phyloP scores from a whole-genome alignment of 2,888 invertebrate genomes.

The Macrosoma leucophasiata region DNA sequence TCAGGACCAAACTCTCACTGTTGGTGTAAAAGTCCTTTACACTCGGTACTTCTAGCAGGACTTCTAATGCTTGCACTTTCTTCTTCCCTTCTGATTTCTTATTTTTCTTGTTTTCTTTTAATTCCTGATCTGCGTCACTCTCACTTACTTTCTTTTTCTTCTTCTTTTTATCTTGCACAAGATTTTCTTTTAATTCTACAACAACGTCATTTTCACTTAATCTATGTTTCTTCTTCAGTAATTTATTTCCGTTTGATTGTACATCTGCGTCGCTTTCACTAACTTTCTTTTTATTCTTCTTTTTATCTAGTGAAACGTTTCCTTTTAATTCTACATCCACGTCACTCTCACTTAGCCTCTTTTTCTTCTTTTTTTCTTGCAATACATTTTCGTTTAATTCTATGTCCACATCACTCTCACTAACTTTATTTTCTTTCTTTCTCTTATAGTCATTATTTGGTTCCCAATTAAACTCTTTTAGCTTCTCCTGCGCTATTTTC shows the following conservation, averaged over 20 bases:
- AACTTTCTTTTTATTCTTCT: constrained; percentile 25
- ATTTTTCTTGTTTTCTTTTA: constrained; percentile 13
- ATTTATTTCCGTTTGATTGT: constrained; percentile 27
- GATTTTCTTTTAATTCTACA: constrained; percentile 16
- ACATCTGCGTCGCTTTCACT: too few species aligned
- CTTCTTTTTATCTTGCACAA: constrained; percentile 28
- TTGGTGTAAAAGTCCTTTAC: constrained; percentile 57
- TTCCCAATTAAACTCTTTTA: constrained; percentile 33
- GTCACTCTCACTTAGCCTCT: constrained; percentile 17
- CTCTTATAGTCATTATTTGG: constrained; percentile 25
- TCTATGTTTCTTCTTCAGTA: constrained; percentile 19
- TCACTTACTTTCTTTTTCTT: constrained; percentile 22
- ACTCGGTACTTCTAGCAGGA: constrained; percentile 52
- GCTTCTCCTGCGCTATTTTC: constrained; percentile 35
- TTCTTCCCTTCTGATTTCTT: constrained; percentile 21
- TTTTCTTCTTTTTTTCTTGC: constrained; percentile 25
- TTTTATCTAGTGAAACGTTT: constrained; percentile 27
- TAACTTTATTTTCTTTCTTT: constrained; percentile 25
- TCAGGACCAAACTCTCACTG: constrained; percentile 23
- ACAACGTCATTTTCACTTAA: constrained; percentile 17
- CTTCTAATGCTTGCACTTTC: constrained; percentile 37
- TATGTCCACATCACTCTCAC: constrained; percentile 25
- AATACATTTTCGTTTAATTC: constrained; percentile 26
- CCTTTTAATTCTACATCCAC: constrained; percentile 17
- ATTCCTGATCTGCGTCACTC: too few species aligned